Evolutionary conservation across 2,888 invertebrate species (phyloP), one percentile per base, ranked within the genome.

Genomic region (Automeris io): DNA sequence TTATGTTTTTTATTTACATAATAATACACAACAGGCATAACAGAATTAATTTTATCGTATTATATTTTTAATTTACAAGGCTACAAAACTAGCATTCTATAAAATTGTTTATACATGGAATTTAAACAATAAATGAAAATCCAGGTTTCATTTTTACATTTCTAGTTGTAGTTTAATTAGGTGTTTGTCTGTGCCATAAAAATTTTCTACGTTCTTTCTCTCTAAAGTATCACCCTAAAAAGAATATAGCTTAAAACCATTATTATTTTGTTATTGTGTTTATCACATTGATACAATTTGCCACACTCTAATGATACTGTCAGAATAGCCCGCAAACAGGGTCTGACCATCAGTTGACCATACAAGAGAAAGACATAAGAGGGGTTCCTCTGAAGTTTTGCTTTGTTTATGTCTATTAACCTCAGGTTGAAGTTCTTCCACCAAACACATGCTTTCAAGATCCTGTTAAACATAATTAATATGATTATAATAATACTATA

Each of bases 341-440:
- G 99, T 99, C 83, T 99, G 98, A 49, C 99, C 99, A 75, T 99
- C 99, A 35, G 97, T 95, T 42, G 99, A 99, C 99, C 99, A 99
- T 13, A 99, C 98, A 65, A 99, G 88, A 3, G 97, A 99, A 54
- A 97, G 90, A 85, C 99, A 99, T 77, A 97, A n/a, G n/a, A n/a
- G 95, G 32, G 99, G 98, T 54, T 96, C 96, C 66, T 96, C 96
- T 35, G 95, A 92, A 83, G 97, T 97, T 40, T 92, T 89, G 16
- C 89, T 88, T 64, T 91, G 90, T n/a, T 88, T 87, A 65, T 87
- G 88, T 40, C 91, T 89, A 46, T 97, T 93, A 56, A 98, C 95
- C 70, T 99, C 99, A n/a, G 98, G 97, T 69, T 94, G 93, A 52
- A 99, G 91, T 82, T 99, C 99, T 80, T 99, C 99, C 54, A 99